A percentile compares a stretch with the other conserved stretches of the same genome.
Conservation (phyloP, 2,888 invertebrate genomes). For the Phortica magna region DNA sequence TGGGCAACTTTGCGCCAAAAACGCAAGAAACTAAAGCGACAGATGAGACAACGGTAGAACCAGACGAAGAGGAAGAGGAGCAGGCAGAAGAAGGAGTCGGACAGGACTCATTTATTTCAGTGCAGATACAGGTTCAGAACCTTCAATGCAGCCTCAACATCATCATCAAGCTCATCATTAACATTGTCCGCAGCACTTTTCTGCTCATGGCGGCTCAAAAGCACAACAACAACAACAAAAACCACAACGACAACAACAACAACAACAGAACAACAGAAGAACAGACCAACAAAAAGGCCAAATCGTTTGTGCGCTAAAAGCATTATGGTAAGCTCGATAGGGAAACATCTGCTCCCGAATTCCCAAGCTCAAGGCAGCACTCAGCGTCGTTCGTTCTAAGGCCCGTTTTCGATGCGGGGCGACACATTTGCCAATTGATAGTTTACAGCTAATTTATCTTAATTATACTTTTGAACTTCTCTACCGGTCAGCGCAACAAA, state of each 20-base stretch:
- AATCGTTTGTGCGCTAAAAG: neutral
- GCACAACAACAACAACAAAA: conserved; percentile 8
- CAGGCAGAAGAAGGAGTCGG: neutral
- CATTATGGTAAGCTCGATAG: neutral
- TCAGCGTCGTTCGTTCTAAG: neutral
- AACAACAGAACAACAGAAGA: conserved; percentile 45
- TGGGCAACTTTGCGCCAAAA: conserved; percentile 62
- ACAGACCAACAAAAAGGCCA: conserved; percentile 39
- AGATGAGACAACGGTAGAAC: conserved; percentile 46
- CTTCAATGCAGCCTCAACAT: conserved; percentile 20
- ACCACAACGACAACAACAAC: conserved; percentile 35
- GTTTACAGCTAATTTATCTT: neutral
- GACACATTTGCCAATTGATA: no score
- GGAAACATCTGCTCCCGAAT: conserved; percentile 67
- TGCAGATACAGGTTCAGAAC: neutral
- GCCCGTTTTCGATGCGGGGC: neutral
- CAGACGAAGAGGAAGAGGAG: conserved; percentile 13
- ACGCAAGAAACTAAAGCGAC: conserved; percentile 60
- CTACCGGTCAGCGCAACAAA: conserved; percentile 42
- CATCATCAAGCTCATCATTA: conserved; percentile 17
- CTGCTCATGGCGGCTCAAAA: conserved; percentile 7
- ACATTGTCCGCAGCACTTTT: neutral
- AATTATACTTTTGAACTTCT: neutral
- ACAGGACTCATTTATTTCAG: conserved; percentile 6
- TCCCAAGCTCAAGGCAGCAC: conserved; percentile 25